Evolutionary conservation across 2,888 invertebrate species (phyloP).

Genomic region (Drosophila hamatofila): DNA sequence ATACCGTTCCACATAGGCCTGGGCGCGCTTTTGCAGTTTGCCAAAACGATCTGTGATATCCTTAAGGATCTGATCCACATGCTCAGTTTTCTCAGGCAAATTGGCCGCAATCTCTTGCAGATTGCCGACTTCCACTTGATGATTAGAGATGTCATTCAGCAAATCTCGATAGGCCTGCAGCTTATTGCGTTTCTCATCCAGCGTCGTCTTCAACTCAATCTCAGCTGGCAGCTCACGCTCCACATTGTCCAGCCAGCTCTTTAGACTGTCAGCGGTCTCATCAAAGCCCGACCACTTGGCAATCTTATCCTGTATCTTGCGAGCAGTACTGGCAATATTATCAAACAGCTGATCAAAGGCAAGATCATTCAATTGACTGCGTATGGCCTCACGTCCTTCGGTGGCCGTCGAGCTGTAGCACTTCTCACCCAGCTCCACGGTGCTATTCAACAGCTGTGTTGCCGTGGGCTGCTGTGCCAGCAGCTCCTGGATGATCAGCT

Average conservation of each 20-base stretch:
- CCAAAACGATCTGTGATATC: constrained; percentile 90
- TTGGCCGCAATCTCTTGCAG: constrained; percentile 92
- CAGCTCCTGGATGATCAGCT: constrained; percentile 90
- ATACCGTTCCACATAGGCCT: constrained; percentile 92
- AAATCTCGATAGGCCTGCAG: constrained; percentile 93
- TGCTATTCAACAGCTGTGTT: constrained; percentile 91
- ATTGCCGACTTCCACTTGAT: constrained; percentile 94
- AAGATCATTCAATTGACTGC: constrained; percentile 93
- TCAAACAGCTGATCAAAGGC: constrained; percentile 93
- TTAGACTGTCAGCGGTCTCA: constrained; percentile 92
- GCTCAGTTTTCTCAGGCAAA: constrained; percentile 91
- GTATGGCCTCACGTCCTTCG: constrained; percentile 94
- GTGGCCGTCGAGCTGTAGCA: constrained; percentile 93
- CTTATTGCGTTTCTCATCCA: constrained; percentile 96
- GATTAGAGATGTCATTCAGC: constrained; percentile 92
- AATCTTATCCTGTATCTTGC: constrained; percentile 93
- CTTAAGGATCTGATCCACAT: constrained; percentile 90
- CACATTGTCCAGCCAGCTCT: constrained; percentile 91
- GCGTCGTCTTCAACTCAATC: constrained; percentile 92
- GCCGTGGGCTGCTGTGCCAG: constrained; percentile 91
- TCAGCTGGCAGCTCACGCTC: constrained; percentile 92
- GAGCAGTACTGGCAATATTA: constrained; percentile 90
- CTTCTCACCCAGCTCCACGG: constrained; percentile 95
- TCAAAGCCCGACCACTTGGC: constrained; percentile 96
- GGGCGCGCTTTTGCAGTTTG: constrained; percentile 89